These are phyloP conservation scores for Phlogophora meticulosa DNA, from an alignment of 2,888 invertebrate genomes.

Conservation along the genomic window DNA sequence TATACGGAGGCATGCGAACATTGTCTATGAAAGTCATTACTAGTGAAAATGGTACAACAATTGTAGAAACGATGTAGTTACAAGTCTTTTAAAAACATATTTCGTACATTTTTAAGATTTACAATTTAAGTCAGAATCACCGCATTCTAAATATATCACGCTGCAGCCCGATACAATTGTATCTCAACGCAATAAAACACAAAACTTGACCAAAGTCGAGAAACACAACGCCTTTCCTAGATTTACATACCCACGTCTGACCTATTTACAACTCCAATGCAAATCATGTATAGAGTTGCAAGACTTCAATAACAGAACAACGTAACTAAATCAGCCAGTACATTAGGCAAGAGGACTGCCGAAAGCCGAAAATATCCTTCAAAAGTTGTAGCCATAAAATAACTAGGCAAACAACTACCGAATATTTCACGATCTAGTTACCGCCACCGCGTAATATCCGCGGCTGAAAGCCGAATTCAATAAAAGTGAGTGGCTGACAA, in stretches of 20 bases:
- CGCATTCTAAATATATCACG: conserved; percentile 13
- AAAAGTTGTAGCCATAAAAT: conserved; percentile 57
- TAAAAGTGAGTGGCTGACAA: conserved; percentile 65
- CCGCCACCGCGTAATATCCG: conserved; percentile 53
- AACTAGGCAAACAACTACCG: conserved; percentile 50
- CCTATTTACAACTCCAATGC: conserved; percentile 36
- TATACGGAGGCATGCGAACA: too few relatives aligned
- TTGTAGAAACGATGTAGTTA: too few relatives aligned
- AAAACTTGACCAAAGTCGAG: conserved; percentile 41
- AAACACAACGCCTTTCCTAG: conserved; percentile 23
- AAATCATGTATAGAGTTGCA: conserved; percentile 24
- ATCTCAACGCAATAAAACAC: conserved; percentile 39
- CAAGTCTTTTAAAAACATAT: not conserved
- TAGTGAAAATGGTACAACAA: too few relatives aligned
- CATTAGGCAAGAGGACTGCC: conserved; percentile 35
- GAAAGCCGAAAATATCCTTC: conserved; percentile 38
- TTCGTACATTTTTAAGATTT: conserved; percentile 4
- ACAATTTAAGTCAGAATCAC: conserved; percentile 5
- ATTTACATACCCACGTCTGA: conserved; percentile 31
- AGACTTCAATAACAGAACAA: conserved; percentile 39
- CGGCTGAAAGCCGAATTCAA: conserved; percentile 60
- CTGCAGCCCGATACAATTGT: conserved; percentile 20
- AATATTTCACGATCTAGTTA: conserved; percentile 60
- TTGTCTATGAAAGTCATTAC: too few relatives aligned
- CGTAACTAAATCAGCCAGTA: conserved; percentile 51